These are phyloP conservation scores for Akabosia matsudoensis DNA, from an alignment of 1,140 invertebrate species.

Conservation along the genomic window DNA sequence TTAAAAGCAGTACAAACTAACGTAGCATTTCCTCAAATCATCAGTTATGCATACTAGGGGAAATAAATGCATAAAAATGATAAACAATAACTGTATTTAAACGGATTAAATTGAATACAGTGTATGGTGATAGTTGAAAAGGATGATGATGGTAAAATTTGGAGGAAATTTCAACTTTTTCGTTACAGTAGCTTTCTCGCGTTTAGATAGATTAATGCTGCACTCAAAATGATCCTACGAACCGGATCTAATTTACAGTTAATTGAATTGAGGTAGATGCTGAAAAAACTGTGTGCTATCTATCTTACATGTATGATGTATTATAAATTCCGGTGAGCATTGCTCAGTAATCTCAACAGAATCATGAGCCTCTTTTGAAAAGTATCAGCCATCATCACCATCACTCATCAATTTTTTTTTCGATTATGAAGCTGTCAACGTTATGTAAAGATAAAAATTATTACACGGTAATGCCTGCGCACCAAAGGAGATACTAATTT, in stretches of 20 bases:
- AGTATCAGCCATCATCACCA: constrained; percentile 1
- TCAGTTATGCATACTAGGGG: background rate
- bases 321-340: no score
- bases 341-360: no score
- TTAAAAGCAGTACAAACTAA: background rate
- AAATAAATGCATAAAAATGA: background rate
- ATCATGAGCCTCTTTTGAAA: background rate
- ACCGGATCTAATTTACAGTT: background rate
- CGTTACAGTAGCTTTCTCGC: background rate
- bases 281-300: background rate
- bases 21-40: constrained; percentile 5
- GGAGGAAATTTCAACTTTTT: background rate
- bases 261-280: constrained; percentile 7
- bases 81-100: background rate
- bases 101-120: background rate
- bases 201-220: no score
- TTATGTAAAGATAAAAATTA: background rate
- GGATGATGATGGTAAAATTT: constrained; percentile 11
- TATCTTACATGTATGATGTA: no score
- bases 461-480: background rate
- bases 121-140: background rate
- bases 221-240: background rate
- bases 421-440: constrained; percentile 12
- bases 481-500: background rate
- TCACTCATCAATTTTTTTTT: constrained; percentile 13